Conservation (phyloP, 2,797 vertebrate genomes). For the Aeoliscus strigatus region DNA sequence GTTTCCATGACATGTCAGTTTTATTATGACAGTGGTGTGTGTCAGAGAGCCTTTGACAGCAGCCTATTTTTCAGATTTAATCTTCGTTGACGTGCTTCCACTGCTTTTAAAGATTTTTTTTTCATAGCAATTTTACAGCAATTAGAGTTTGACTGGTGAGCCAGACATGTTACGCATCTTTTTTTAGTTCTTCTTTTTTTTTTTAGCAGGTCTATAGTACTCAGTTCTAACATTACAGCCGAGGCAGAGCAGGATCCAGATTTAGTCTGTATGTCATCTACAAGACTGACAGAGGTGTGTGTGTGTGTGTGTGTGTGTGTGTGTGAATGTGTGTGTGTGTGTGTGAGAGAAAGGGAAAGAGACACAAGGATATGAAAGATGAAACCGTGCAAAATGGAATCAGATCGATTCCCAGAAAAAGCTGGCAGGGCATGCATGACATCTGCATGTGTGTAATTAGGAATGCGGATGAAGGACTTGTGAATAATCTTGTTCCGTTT, state of each 20-base stretch:
- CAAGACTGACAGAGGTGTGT: no score
- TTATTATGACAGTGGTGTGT: no score
- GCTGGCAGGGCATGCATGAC: conserved; percentile 22
- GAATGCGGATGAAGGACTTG: conserved; percentile 37
- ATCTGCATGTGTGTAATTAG: conserved; percentile 43
- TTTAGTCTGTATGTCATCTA: conserved; percentile 50
- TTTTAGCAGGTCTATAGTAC: conserved; percentile 16
- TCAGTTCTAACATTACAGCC: conserved; percentile 44
- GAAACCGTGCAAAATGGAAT: conserved; percentile 4
- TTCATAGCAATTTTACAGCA: background rate
- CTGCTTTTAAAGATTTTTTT: no score
- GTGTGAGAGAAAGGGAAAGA: conserved; percentile 13
- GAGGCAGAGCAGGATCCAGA: conserved; percentile 25
- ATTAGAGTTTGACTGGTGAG: conserved; percentile 1
- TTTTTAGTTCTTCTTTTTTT: conserved; percentile 11
- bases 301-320: conserved; percentile 10
- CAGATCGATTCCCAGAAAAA: conserved; percentile 4
- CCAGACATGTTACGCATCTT: conserved; percentile 2
- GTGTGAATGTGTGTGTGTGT: conserved; percentile 9
- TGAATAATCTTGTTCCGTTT: conserved; percentile 51
- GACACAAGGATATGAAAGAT: conserved; percentile 6
- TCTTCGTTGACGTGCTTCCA: no score
- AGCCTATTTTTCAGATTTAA: no score
- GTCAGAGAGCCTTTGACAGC: no score
- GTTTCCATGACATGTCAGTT: background rate